These are phyloP conservation scores for Campoletis sonorensis DNA, from an alignment of 1,140 invertebrate species.

Conservation along the genomic window DNA sequence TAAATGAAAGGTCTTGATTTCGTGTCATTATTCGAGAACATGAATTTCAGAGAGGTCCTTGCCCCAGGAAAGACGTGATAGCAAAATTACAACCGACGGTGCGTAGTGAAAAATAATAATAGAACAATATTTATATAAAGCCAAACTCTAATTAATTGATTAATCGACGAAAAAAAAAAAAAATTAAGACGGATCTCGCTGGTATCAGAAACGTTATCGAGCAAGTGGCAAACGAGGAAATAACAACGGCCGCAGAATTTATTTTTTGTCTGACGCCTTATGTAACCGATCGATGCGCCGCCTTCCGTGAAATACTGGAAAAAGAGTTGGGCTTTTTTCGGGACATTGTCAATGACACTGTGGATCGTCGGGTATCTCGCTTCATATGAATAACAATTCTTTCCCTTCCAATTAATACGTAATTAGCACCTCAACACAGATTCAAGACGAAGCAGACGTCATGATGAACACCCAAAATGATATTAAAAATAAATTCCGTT, in stretches of 20 bases:
- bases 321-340: constrained; percentile 51
- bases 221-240: constrained; percentile 45
- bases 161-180: neutral
- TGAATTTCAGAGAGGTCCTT: constrained; percentile 35
- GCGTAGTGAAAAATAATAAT: neutral
- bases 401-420: neutral
- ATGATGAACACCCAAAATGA: constrained; percentile 51
- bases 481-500: constrained; percentile 51
- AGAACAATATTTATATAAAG: neutral
- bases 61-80: constrained; percentile 46
- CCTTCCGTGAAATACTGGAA: constrained; percentile 46
- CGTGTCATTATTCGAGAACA: neutral
- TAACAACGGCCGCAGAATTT: constrained; percentile 49
- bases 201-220: constrained; percentile 44
- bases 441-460: constrained; percentile 55
- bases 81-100: constrained; percentile 24
- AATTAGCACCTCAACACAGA: constrained; percentile 26
- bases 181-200: constrained; percentile 21
- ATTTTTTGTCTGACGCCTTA: constrained; percentile 46
- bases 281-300: constrained; percentile 40
- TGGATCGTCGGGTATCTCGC: constrained; percentile 48
- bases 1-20: neutral
- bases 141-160: neutral
- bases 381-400: neutral
- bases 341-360: constrained; percentile 50